Conservation (phyloP, 2,113 vertebrate genomes). For the Heterochromis multidens region DNA sequence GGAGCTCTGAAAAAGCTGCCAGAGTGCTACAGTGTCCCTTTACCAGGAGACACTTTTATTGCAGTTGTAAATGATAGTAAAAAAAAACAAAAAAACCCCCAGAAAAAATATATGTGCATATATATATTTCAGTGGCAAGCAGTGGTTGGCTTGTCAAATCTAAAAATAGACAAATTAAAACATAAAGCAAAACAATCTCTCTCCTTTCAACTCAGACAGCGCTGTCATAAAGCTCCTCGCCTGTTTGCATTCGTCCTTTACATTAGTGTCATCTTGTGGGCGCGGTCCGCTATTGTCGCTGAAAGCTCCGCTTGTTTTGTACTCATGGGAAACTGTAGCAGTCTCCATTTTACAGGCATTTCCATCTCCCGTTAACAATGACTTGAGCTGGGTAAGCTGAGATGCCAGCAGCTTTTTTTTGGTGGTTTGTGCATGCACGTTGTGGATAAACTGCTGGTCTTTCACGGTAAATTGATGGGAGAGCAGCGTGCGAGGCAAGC, state of each 20-base stretch:
- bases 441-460: no score
- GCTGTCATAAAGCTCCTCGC: no score
- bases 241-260: not conserved
- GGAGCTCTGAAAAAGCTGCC: not conserved
- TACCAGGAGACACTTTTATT: not conserved
- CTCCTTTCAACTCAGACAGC: not conserved
- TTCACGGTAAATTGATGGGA: no score
- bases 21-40: not conserved
- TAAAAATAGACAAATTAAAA: not conserved
- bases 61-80: not conserved
- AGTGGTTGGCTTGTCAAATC: not conserved
- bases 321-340: not conserved
- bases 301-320: not conserved
- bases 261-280: not conserved
- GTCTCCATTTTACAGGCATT: not conserved
- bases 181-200: not conserved
- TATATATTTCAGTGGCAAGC: no score
- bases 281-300: not conserved
- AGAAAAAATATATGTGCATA: no score
- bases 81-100: not conserved
- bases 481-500: no score
- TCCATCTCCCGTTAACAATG: not conserved
- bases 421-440: no score
- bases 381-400: no score
- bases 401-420: no score